These are phyloP conservation scores for Poecilia picta DNA, from an alignment of 2,797 vertebrate species.

Conservation along the genomic window DNA sequence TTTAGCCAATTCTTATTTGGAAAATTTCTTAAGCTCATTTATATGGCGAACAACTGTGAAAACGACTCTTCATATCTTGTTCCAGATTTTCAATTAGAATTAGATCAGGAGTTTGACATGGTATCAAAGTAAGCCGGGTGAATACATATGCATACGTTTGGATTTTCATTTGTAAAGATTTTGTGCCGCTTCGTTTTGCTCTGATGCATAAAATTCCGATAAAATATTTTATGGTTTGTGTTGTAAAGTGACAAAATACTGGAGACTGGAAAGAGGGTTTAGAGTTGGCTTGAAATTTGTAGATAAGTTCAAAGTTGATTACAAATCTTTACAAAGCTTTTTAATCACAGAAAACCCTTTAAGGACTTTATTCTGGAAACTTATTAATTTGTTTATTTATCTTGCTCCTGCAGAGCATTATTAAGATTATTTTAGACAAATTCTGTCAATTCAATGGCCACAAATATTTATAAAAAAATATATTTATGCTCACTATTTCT, in stretches of 20 bases:
- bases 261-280: neutral
- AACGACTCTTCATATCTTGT: neutral
- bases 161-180: neutral
- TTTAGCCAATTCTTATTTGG: neutral
- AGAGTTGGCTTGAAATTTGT: neutral
- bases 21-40: neutral
- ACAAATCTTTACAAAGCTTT: neutral
- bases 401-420: neutral
- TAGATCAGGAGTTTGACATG: neutral
- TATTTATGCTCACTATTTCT: neutral
- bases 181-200: neutral
- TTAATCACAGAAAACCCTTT: neutral
- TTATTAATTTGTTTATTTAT: neutral
- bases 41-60: neutral
- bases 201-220: neutral
- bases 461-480: slow-evolving; percentile 7
- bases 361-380: neutral
- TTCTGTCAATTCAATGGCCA: neutral
- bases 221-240: neutral
- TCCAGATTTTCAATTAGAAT: neutral
- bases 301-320: neutral
- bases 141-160: neutral
- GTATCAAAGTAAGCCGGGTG: neutral
- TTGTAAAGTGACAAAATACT: neutral
- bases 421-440: neutral